Evolutionary conservation across 2,888 invertebrate species (phyloP).

Genomic region (Esperia sulphurella): DNA sequence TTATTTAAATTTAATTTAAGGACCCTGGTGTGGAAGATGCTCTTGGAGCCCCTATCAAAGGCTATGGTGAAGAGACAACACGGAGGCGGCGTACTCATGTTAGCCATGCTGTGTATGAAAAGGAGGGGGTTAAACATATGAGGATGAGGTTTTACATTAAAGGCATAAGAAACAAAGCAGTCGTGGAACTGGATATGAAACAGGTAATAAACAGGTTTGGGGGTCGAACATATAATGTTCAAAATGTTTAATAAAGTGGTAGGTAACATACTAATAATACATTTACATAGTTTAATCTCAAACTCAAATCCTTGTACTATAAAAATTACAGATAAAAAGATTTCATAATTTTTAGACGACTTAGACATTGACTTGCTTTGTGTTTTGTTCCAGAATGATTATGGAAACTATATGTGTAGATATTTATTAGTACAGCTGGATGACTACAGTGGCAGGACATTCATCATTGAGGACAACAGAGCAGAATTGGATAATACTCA

Average conservation of each 20-base stretch:
- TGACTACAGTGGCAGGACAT: constrained; percentile 85
- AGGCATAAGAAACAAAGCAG: constrained; percentile 88
- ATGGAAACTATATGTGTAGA: constrained; percentile 88
- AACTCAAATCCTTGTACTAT: too few relatives aligned
- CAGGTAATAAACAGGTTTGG: too few relatives aligned
- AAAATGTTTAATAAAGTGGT: too few relatives aligned
- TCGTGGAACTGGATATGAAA: constrained; percentile 92
- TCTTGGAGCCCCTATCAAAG: constrained; percentile 94
- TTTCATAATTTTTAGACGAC: too few relatives aligned
- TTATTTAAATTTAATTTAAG: constrained; percentile 31
- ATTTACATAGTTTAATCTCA: too few relatives aligned
- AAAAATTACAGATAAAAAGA: too few relatives aligned
- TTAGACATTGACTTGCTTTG: neutral
- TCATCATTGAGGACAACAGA: constrained; percentile 89
- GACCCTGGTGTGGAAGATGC: constrained; percentile 88
- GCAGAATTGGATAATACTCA: constrained; percentile 50
- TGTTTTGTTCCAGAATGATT: constrained; percentile 81
- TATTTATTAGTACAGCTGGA: constrained; percentile 92
- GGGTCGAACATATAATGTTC: too few relatives aligned
- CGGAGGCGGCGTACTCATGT: constrained; percentile 91
- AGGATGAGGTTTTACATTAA: constrained; percentile 95
- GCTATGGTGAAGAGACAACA: constrained; percentile 91
- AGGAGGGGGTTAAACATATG: constrained; percentile 88
- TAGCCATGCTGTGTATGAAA: constrained; percentile 86
- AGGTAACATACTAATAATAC: too few relatives aligned